These are phyloP conservation scores for Sebastes diploproa DNA, from an alignment of 2,797 vertebrate genomes.

Conservation along the genomic window DNA sequence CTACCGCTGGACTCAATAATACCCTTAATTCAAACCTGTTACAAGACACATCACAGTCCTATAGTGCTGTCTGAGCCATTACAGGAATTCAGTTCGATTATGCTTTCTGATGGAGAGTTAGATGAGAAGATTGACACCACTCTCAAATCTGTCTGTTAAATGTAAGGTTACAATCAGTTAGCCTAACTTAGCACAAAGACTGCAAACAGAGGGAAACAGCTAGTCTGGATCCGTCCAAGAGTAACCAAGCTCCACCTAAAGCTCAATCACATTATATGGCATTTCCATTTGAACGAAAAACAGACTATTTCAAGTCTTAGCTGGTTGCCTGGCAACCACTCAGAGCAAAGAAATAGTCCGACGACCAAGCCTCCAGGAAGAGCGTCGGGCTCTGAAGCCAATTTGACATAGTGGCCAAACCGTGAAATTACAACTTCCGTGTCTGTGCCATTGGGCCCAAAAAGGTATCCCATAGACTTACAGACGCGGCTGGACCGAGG, in stretches of 20 bases:
- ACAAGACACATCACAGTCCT: background rate
- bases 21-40: background rate
- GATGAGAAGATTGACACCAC: background rate
- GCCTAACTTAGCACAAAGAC: background rate
- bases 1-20: background rate
- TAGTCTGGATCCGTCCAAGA: background rate
- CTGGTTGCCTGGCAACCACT: background rate
- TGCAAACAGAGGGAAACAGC: background rate
- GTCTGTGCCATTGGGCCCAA: background rate
- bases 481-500: too few relatives aligned
- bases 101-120: background rate
- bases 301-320: background rate
- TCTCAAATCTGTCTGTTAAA: too few relatives aligned
- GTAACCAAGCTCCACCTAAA: background rate
- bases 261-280: background rate
- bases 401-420: background rate
- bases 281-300: background rate
- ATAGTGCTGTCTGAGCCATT: background rate
- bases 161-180: background rate
- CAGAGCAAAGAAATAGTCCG: background rate
- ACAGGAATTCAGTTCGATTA: background rate
- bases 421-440: background rate
- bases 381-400: background rate
- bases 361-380: too few relatives aligned
- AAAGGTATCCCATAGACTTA: too few relatives aligned